Evolutionary conservation across 2,888 invertebrate genomes (phyloP), one percentile per base, ranked within the genome.

Genomic region (Lapara coniferarum): DNA sequence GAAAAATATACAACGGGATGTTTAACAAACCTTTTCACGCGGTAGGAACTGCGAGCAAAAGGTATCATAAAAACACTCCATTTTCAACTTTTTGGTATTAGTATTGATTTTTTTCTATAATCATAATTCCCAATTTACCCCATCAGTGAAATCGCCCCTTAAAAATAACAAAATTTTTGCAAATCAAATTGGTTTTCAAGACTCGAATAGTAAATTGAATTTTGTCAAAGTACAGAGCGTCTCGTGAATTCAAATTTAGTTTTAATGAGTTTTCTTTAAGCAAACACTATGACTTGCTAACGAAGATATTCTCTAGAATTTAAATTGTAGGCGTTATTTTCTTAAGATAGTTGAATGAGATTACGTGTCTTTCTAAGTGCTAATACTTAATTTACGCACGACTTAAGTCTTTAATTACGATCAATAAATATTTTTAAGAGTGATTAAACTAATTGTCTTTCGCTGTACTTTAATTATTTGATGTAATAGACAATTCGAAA

Each of bases 251-350:
- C 52, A 51, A 69, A 55, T 67, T 67, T 37, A 68, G 56, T 56
- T 56, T 70, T 59, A 68, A 70, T 70, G 70, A 63, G 70, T 70
- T 70, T 67, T 70, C 70, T 70, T 70, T 55, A 63, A 67, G n/a
- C n/a, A 46, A 51, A 66, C 53, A 46, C 46, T 63, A 7, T 19
- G 63, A 49, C 63, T 63, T 13, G 19, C 8, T 13, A 63, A 13
- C 63, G 49, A n/a, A 19, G 49, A 63, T 10, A 19, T 63, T 46
- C 30, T 37, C 14, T 51, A 14, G 12, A 12, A 57, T 30, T 25
- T 2, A 57, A 5, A 12, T 25, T 56, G 12, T 44, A 6, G 19
- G 25, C 19, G 25, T 55, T 55, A 19, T 55, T 19, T 55, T 55
- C 55, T 19, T 55, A 55, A 19, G 4, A 55, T n/a, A 52, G 52